Base-by-base conservation (phyloP, 2,113 vertebrate genomes). In the Chaetops frenatus region DNA sequence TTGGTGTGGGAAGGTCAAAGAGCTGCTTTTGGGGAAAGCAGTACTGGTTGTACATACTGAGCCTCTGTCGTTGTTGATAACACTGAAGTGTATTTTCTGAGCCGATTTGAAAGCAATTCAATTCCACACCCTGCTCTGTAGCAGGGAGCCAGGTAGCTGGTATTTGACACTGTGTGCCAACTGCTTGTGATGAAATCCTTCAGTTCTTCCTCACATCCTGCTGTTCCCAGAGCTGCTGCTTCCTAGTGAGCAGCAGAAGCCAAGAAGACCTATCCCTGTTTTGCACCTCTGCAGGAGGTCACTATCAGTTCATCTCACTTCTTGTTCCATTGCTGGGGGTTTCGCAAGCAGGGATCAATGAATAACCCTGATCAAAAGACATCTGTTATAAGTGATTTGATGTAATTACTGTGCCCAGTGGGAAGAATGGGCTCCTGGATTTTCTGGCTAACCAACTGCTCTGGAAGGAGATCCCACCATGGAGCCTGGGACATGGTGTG, bases 11-110 rank as follows among this genome's bases (percentile, higher is more conserved):
- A 56, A 80, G 42, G 31, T 1, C 0, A 21, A 71, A 40, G 7
- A 28, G 20, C 83, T 38, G 47, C 58, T 67, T 70, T 6, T n/a
- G 9, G 6, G 10, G 27, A 25, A 17, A 13, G 33, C 16, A 0
- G n/a, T 25, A 14, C n/a, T 23, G 42, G 17, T 27, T 40, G 22
- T 85, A 45, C 10, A 0, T 33, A 12, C 3, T 0, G 11, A 88
- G 38, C n/a, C 58, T n/a, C 5, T 0, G 2, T 86, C 38, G 58
- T 11, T 45, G 53, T 62, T 66, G 25, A 20, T 77, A 90, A 50
- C 10, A 3, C 2, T 21, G 7, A 29, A 23, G 11, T 40, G 44
- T 8, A 2, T 69, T 89, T 73, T 82, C 38, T 48, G 51, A 64
- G 44, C 51, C 2, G 0, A 42, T 92, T 23, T 53, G 21, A 64